phyloP scores from a whole-genome alignment of 2,888 invertebrate genomes.

The Mesopsocus fuscifrons region DNA sequence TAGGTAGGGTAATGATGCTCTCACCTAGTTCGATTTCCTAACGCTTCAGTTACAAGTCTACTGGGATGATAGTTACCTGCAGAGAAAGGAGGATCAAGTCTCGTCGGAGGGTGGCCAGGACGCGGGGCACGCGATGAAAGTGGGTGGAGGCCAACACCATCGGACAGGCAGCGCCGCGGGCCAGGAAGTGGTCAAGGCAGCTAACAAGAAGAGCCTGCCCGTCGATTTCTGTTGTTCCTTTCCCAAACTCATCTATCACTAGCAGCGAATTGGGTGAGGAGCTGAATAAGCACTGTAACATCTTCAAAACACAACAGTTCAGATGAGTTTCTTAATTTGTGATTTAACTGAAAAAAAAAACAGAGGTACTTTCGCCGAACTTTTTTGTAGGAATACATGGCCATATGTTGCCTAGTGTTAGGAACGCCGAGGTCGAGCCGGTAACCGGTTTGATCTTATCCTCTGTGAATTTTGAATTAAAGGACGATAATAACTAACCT shows the following conservation, averaged over 20 bases:
- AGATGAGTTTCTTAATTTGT: no score
- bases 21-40: conserved; percentile 7
- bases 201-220: conserved; percentile 54
- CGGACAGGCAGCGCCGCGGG: conserved; percentile 37
- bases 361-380: conserved; percentile 6
- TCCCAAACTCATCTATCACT: conserved; percentile 78
- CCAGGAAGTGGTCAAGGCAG: conserved; percentile 44
- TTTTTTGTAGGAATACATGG: not conserved
- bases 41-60: not conserved
- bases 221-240: conserved; percentile 58
- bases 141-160: conserved; percentile 64
- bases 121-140: conserved; percentile 41
- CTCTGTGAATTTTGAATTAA: not conserved
- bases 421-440: no score
- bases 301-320: conserved; percentile 28
- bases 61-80: conserved; percentile 27
- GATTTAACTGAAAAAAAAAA: no score
- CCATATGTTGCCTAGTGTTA: no score
- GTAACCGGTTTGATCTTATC: not conserved
- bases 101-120: no score
- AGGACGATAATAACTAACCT: conserved; percentile 32
- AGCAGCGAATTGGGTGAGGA: conserved; percentile 48
- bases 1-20: no score
- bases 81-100: conserved; percentile 28
- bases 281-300: conserved; percentile 47